Evolutionary conservation across 1,140 invertebrate species (phyloP).

Genomic region (Pectinophora gossypiella): DNA sequence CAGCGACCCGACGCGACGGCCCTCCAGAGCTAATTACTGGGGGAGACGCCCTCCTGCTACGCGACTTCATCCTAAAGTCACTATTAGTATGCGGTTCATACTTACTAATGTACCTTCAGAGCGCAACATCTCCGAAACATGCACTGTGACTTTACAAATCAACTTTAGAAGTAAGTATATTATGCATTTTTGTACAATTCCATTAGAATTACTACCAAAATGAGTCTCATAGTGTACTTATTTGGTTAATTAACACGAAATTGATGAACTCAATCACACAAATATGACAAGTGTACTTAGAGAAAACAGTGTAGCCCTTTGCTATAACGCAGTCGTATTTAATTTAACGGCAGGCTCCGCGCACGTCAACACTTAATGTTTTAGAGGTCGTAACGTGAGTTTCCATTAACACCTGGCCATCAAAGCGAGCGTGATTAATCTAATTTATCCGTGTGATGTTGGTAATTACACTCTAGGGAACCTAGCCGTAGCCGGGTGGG

Average conservation of each 20-base stretch:
- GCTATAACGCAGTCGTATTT: constrained; percentile 4
- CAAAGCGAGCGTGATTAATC: constrained; percentile 60
- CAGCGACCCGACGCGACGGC: constrained; percentile 5
- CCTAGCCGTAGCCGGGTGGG: constrained; percentile 27
- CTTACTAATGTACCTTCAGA: too few relatives aligned
- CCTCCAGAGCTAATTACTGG: constrained; percentile 12
- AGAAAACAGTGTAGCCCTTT: too few relatives aligned
- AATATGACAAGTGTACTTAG: too few relatives aligned
- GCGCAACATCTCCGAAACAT: too few relatives aligned
- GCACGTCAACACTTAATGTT: constrained; percentile 35
- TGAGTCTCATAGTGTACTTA: too few relatives aligned
- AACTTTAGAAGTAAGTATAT: too few relatives aligned
- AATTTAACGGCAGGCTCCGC: constrained; percentile 19
- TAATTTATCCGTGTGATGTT: constrained; percentile 58
- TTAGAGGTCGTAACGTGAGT: constrained; percentile 44
- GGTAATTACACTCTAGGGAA: constrained; percentile 39
- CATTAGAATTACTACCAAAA: too few relatives aligned
- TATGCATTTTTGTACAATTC: too few relatives aligned
- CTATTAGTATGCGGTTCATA: background rate
- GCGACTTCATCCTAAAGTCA: too few relatives aligned
- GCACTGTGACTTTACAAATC: too few relatives aligned
- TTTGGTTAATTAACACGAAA: too few relatives aligned
- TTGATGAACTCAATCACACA: too few relatives aligned
- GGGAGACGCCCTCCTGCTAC: background rate
- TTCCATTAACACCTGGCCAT: constrained; percentile 60